Percentiles rank a stretch among this genome's conserved stretches.
These are phyloP conservation scores for Octonoba sinensis DNA, from an alignment of 2,888 invertebrate species.

Conservation along the genomic window DNA sequence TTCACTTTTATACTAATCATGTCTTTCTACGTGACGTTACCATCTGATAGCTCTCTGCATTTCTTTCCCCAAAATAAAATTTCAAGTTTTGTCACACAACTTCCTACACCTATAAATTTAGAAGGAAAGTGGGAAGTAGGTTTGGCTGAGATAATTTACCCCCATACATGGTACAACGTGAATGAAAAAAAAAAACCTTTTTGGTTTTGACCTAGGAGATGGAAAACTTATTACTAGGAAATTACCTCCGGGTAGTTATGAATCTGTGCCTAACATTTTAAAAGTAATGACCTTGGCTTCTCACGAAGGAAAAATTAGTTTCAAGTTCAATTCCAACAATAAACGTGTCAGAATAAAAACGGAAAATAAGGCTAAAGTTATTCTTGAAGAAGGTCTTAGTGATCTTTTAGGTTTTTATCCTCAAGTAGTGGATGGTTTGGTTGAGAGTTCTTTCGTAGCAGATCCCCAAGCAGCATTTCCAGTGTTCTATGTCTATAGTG, in stretches of 20 bases:
- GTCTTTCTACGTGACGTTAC: conserved; percentile 65
- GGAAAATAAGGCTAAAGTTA: not conserved
- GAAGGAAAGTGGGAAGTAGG: conserved; percentile 67
- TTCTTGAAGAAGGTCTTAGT: not conserved
- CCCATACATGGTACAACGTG: too few relatives aligned
- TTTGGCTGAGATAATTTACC: conserved; percentile 65
- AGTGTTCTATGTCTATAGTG: too few relatives aligned
- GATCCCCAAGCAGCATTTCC: too few relatives aligned
- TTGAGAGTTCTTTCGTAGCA: conserved; percentile 9
- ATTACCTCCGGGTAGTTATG: conserved; percentile 4
- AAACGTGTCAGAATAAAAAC: conserved; percentile 16
- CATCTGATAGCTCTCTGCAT: conserved; percentile 66
- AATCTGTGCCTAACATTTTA: conserved; percentile 5
- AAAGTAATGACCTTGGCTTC: not conserved
- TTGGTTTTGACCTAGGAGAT: conserved; percentile 6
- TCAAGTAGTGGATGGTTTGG: not conserved
- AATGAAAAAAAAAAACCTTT: not conserved
- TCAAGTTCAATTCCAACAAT: conserved; percentile 3
- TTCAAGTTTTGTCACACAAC: conserved; percentile 66
- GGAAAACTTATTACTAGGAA: conserved; percentile 2
- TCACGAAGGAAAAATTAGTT: not conserved
- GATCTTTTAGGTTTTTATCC: conserved; percentile 9
- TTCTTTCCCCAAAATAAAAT: conserved; percentile 67
- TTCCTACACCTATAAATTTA: conserved; percentile 65
- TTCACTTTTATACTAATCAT: not conserved